Conservation (phyloP, 2,888 invertebrate species). For the Brachylomia viminalis region DNA sequence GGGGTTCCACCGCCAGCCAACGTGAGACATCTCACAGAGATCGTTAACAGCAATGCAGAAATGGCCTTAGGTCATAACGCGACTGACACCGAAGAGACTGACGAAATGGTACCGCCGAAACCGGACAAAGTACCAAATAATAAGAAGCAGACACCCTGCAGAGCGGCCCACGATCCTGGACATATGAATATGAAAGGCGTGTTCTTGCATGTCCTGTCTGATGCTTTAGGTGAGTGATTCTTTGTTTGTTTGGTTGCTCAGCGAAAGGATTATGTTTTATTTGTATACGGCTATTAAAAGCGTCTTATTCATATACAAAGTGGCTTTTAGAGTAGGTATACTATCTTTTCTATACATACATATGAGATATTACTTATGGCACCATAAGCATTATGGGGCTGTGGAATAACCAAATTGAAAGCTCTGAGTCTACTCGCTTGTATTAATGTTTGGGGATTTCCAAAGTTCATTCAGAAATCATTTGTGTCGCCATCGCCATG, state of each 20-base stretch:
- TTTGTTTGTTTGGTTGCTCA: conserved; percentile 14
- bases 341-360: not conserved
- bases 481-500: not conserved
- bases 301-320: conserved; percentile 3
- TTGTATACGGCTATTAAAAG: not conserved
- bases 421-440: not conserved
- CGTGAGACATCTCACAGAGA: conserved; percentile 86
- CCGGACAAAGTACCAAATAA: conserved; percentile 76
- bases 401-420: not conserved
- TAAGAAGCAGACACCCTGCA: conserved; percentile 84
- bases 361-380: not conserved
- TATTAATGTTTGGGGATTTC: not conserved
- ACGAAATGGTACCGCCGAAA: conserved; percentile 87
- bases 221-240: conserved; percentile 95
- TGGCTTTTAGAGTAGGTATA: not conserved
- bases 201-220: conserved; percentile 99
- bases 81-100: conserved; percentile 86
- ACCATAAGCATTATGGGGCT: not conserved
- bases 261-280: not conserved
- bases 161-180: conserved; percentile 89
- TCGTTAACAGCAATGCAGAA: conserved; percentile 88
- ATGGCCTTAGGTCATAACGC: conserved; percentile 86
- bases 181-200: conserved; percentile 99
- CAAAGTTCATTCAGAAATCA: not conserved
- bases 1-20: conserved; percentile 87